phyloP scores from a whole-genome alignment of 2,797 vertebrate genomes.

The Gallinago stenura region DNA sequence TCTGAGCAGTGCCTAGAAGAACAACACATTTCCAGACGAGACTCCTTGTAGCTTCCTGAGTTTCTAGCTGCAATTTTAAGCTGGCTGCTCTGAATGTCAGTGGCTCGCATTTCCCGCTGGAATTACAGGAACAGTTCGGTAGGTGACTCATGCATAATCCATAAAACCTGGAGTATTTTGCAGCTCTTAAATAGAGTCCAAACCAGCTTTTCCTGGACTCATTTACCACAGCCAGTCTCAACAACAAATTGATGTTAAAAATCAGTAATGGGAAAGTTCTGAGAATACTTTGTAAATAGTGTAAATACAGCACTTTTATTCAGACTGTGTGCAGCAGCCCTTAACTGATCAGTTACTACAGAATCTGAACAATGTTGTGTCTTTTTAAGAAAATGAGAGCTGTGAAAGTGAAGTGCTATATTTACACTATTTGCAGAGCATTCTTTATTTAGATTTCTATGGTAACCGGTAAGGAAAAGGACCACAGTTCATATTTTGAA shows the following conservation, averaged over 20 bases:
- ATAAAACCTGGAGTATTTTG: not conserved
- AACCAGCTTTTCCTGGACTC: not conserved
- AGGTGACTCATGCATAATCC: not conserved
- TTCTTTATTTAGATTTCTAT: conserved; percentile 68
- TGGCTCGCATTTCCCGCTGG: accelerated
- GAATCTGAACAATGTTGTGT: not conserved
- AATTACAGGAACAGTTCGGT: not conserved
- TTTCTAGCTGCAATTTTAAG: not conserved
- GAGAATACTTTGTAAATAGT: not conserved
- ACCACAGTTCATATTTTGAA: conserved; percentile 15
- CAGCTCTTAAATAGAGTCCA: not conserved
- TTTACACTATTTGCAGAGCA: conserved; percentile 43
- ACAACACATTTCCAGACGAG: not conserved
- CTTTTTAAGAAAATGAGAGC: conserved; percentile 43
- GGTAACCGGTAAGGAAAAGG: conserved; percentile 46
- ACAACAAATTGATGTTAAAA: not conserved
- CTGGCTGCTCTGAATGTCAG: not conserved
- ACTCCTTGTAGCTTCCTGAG: not conserved
- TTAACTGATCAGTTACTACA: not conserved
- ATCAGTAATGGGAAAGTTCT: not conserved
- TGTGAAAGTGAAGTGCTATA: conserved; percentile 1
- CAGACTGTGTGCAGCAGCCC: not conserved
- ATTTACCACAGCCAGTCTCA: not conserved
- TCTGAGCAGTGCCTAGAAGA: not conserved
- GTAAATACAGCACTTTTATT: not conserved